Evolutionary conservation across 1,140 invertebrate genomes (phyloP).

Genomic region (Drosophila gunungcola): DNA sequence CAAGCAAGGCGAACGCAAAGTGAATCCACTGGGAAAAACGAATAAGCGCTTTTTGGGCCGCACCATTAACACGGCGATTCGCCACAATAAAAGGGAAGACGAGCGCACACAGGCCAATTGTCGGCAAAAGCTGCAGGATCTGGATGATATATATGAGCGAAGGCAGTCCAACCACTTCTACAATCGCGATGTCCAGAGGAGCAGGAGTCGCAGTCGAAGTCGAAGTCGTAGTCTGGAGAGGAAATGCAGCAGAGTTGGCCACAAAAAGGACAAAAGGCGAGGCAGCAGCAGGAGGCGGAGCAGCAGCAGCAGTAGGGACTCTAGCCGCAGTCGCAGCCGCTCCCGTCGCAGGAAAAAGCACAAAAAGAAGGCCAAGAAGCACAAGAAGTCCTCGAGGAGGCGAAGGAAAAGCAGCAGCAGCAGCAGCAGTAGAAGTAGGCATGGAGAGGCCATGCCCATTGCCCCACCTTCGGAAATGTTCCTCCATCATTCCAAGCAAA

Average conservation of each 20-base stretch:
- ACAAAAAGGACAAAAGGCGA: conserved; percentile 13
- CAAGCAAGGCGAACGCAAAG: conserved; percentile 62
- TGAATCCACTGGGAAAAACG: conserved; percentile 72
- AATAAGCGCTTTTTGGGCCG: conserved; percentile 71
- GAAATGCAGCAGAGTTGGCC: conserved; percentile 11
- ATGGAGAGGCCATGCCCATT: not conserved
- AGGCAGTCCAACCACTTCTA: conserved; percentile 45
- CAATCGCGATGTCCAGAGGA: not conserved
- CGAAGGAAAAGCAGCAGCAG: conserved; percentile 20
- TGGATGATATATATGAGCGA: conserved; percentile 46
- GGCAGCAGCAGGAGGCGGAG: not conserved
- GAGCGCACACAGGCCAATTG: conserved; percentile 42
- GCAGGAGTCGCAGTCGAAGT: conserved; percentile 20
- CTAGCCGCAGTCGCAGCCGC: conserved; percentile 27
- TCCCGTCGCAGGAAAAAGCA: conserved; percentile 26
- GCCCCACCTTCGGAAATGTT: conserved; percentile 12
- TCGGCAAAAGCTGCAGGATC: conserved; percentile 46
- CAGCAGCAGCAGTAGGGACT: conserved; percentile 2
- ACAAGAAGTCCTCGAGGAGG: conserved; percentile 22
- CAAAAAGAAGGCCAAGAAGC: conserved; percentile 38
- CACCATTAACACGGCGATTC: conserved; percentile 53
- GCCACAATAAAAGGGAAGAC: conserved; percentile 51
- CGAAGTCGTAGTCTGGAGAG: not conserved
- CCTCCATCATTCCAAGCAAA: conserved; percentile 44
- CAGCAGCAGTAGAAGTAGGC: too few species aligned